Evolutionary conservation across 2,888 invertebrate genomes (phyloP), one percentile per base, ranked within the genome.

Genomic region (Polyploca ridens): DNA sequence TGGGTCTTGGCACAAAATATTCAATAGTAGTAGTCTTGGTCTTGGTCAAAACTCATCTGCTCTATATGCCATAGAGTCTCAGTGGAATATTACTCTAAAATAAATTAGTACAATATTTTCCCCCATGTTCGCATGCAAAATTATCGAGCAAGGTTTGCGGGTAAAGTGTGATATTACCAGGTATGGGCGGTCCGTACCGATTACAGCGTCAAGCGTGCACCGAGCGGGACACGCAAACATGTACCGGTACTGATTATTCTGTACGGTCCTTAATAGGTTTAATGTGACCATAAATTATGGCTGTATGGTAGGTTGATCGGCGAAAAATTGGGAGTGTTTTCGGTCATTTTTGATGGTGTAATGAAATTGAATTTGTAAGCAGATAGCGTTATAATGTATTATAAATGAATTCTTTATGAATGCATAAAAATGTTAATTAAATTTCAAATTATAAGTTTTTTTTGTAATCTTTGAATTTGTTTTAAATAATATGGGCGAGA

Each of bases 121-220:
- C 69, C 71, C 73, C 75, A 70, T 74, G 69, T 66, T 75, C 70
- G 70, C 74, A 68, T 69, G 78, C 74, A 71, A 84, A 82, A 86
- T 86, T 84, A 84, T 68, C 69, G 73, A 68, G 63, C 61, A 63
- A 70, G 73, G 79, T 78, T 72, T 67, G 75, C 73, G 66, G 66
- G 65, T 74, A 71, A 81, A 85, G 85, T 84, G 88, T 81, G 84
- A 86, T 82, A 81, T 83, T 85, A 83, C 82, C 72, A 74, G 79
- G 68, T 75, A 70, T 69, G 81, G 85, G 87, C 83, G 85, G 84
- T 66, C 69, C 77, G 38, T 64, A 68, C 71, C 75, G 75, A 78
- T 79, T 79, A 83, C 70, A 66, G 74, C 71, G 77, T 78, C 79
- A 76, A 81, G 83, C 74, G 73, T 73, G 76, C 76, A 68, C 62